phyloP scores from a whole-genome alignment of 2,888 invertebrate genomes.

The Tenthredo livida region DNA sequence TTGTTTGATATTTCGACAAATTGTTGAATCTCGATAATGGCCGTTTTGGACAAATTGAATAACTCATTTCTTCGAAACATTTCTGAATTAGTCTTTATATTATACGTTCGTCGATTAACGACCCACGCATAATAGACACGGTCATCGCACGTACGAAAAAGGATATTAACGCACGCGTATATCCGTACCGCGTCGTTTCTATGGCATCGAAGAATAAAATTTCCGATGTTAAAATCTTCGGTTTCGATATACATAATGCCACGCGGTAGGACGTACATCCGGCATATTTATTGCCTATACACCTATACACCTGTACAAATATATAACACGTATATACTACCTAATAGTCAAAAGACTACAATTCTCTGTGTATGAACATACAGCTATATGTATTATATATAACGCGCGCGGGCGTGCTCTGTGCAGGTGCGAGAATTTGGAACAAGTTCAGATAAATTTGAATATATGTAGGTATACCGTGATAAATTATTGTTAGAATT shows the following conservation, averaged over 20 bases:
- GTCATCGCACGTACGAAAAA: neutral
- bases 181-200: neutral
- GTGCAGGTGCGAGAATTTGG: slow-evolving; percentile 12
- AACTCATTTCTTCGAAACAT: neutral
- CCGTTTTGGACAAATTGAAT: too few species aligned
- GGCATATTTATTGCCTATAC: neutral
- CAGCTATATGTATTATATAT: neutral
- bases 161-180: neutral
- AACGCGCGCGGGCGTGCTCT: neutral
- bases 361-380: neutral
- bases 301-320: neutral
- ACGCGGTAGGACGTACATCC: neutral
- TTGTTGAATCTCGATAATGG: too few species aligned
- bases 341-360: neutral
- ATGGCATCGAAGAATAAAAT: slow-evolving; percentile 3
- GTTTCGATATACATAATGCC: neutral
- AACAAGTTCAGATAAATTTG: slow-evolving; percentile 9
- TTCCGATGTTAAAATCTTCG: neutral
- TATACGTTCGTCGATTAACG: neutral
- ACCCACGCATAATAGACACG: neutral
- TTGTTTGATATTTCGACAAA: too few species aligned
- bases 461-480: neutral
- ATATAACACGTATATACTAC: neutral
- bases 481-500: neutral
- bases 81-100: neutral